Percentiles rank a stretch among this genome's conserved stretches.
Conservation (phyloP, 2,113 vertebrate genomes). For the Psephotus haematonotus region DNA sequence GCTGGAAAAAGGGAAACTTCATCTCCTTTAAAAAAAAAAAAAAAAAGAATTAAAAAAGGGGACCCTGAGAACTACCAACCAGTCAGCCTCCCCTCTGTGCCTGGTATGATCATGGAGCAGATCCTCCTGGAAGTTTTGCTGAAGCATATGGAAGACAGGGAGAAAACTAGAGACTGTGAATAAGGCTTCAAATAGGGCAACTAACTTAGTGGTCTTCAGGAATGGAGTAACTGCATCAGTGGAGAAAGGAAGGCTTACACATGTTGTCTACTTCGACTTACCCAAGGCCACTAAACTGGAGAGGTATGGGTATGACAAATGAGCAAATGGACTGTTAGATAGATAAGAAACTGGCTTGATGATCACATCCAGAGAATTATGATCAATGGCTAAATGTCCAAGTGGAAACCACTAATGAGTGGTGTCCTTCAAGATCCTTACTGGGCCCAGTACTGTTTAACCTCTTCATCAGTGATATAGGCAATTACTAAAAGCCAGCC, state of each 20-base stretch:
- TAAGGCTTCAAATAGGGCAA: background rate
- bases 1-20: background rate
- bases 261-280: background rate
- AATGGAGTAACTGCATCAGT: background rate
- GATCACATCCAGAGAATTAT: accelerated
- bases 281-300: background rate
- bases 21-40: background rate
- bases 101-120: background rate
- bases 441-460: background rate
- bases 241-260: background rate
- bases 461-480: background rate
- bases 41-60: background rate
- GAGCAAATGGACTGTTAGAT: background rate
- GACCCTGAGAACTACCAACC: background rate
- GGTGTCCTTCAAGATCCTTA: background rate
- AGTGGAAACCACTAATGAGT: background rate
- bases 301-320: background rate
- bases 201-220: background rate
- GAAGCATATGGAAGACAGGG: background rate
- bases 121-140: background rate
- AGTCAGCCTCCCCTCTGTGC: background rate
- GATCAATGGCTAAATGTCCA: background rate
- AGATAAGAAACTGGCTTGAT: background rate
- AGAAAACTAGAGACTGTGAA: background rate
- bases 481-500: background rate